Base-by-base conservation (phyloP, 2,797 vertebrate species). In the Adrianichthys oophorus region DNA sequence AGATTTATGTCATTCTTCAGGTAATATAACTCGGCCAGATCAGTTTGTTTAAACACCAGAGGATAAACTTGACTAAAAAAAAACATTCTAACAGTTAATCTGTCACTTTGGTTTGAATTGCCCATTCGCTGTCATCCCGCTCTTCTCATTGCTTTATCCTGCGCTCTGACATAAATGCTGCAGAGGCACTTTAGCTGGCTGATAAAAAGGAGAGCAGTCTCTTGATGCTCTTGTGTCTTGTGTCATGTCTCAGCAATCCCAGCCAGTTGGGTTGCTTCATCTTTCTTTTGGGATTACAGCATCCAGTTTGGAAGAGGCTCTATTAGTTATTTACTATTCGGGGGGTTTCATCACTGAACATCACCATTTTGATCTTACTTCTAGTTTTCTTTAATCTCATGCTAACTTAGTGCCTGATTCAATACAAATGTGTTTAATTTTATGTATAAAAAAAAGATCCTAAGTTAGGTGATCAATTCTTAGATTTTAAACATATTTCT, bases 81-180 rank as follows among this genome's bases (percentile, higher is more conserved):
- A 37, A 37, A 12, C 12, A 37, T 37, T 37, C 32, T 37, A 13
- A 13, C 32, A 37, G 32, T 37, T 12, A 37, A 37, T 37, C 32
- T 37, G 10, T 13, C 32, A 57, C 4, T 19, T 29, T 17, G 49
- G 41, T 46, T 52, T 4, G 48, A 45, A 52, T 18, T 56, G 69
- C 52, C 18, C 62, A 53, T 46, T 54, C 53, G 52, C 17, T 1
- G 4, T 62, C 44, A 0, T 18, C 53, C 62, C 42, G 46, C 46
- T 63, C 58, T 13, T 44, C 68, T 68, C 70, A 47, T 62, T 48
- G 42, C 68, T 56, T 56, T 14, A 47, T 60, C 43, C 48, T 37
- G 8, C 62, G 46, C 51, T 68, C 32, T 79, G 75, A 78, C 74
- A 68, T 10, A 23, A 74, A 65, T 12, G 83, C 86, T 62, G 41